Evolutionary conservation across 2,888 invertebrate genomes (phyloP).

Genomic region (Meganola albula): DNA sequence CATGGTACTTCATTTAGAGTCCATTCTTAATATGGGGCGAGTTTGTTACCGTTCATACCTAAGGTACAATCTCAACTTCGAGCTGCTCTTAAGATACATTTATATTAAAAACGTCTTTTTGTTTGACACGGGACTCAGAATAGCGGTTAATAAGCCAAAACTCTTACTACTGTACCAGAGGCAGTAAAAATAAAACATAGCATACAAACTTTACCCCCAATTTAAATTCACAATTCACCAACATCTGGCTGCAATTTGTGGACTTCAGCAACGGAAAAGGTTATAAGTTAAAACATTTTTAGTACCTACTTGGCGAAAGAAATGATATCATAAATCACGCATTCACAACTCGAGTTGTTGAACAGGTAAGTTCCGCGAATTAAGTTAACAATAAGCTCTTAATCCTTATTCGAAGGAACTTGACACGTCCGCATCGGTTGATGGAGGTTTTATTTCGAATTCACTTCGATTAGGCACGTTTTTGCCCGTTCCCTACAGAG

Average conservation of each 20-base stretch:
- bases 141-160: too few relatives aligned
- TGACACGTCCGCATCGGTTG: constrained; percentile 52
- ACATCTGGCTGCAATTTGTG: constrained; percentile 8
- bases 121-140: too few relatives aligned
- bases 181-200: constrained; percentile 1
- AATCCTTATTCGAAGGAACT: constrained; percentile 52
- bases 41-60: too few relatives aligned
- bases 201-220: too few relatives aligned
- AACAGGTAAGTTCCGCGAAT: constrained; percentile 47
- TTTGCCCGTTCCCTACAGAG: constrained; percentile 39
- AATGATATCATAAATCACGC: constrained; percentile 29
- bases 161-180: too few relatives aligned
- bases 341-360: constrained; percentile 21
- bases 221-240: too few relatives aligned
- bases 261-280: constrained; percentile 19
- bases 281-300: constrained; percentile 8
- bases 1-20: too few relatives aligned
- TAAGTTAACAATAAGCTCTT: constrained; percentile 55
- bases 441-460: constrained; percentile 48
- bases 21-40: too few relatives aligned
- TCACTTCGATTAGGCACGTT: constrained; percentile 60
- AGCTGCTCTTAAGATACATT: too few relatives aligned
- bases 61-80: too few relatives aligned
- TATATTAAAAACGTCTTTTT: too few relatives aligned
- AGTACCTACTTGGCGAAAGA: constrained; percentile 13